A percentile compares a stretch with the other conserved stretches of the same genome.
Evolutionary conservation across 2,888 invertebrate genomes (phyloP).

Genomic region (Agonopterix arenella): DNA sequence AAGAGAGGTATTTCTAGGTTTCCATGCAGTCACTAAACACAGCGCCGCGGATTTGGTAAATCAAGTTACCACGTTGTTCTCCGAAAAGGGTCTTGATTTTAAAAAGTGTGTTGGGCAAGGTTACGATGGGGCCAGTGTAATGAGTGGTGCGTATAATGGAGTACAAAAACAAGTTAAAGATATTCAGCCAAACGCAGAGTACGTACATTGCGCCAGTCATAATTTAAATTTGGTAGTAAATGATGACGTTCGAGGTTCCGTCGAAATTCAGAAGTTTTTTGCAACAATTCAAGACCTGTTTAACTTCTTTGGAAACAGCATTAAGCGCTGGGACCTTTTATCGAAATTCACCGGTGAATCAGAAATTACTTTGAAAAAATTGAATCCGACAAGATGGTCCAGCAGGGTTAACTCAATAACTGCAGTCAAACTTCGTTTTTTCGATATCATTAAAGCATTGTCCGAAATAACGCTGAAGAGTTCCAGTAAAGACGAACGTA

Average conservation of each 20-base stretch:
- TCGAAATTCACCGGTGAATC: slow-evolving; percentile 5
- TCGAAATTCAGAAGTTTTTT: slow-evolving; percentile 12
- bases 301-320: slow-evolving; percentile 11
- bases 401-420: slow-evolving; percentile 8
- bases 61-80: slow-evolving; percentile 15
- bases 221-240: slow-evolving; percentile 18
- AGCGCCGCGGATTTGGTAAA: slow-evolving; percentile 21
- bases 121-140: slow-evolving; percentile 25
- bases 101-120: slow-evolving; percentile 14
- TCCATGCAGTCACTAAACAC: slow-evolving; percentile 16
- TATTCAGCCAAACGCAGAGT: slow-evolving; percentile 20
- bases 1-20: slow-evolving; percentile 21
- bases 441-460: slow-evolving; percentile 13
- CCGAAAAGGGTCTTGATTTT: slow-evolving; percentile 11
- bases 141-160: slow-evolving; percentile 18
- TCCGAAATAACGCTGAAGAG: slow-evolving; percentile 13
- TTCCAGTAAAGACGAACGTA: no score
- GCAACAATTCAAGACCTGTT: slow-evolving; percentile 11
- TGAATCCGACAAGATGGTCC: slow-evolving; percentile 11
- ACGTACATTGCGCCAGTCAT: slow-evolving; percentile 16
- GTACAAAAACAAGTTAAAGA: slow-evolving; percentile 21
- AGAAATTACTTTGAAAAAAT: slow-evolving; percentile 6
- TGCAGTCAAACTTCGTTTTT: slow-evolving; percentile 3
- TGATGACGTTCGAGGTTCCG: slow-evolving; percentile 10
- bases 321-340: slow-evolving; percentile 7